Percentiles rank a stretch among this genome's conserved stretches.
Conservation (phyloP, 2,888 invertebrate species). For the Branchipolynoe longqiensis region DNA sequence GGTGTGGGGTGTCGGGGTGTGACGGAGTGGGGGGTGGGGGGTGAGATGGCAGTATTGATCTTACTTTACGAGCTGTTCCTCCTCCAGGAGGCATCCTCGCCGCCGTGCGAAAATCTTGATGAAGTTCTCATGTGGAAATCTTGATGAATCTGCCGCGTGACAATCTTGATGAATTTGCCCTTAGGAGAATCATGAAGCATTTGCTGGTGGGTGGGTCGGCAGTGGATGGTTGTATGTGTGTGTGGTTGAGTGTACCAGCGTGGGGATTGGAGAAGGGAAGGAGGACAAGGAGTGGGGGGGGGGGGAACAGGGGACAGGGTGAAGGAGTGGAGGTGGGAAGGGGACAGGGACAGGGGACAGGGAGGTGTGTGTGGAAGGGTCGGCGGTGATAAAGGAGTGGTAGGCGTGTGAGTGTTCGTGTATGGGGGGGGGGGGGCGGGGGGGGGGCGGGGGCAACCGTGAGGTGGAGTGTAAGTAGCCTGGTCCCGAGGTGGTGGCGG, state of each 20-base stretch:
- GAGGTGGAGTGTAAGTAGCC: not conserved
- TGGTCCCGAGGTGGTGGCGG: too few relatives aligned
- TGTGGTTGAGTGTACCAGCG: not conserved
- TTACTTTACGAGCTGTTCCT: slow-evolving; percentile 34
- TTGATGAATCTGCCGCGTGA: slow-evolving; percentile 10
- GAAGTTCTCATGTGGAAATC: slow-evolving; percentile 38
- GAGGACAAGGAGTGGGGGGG: not conserved
- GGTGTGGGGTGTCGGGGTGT: too few relatives aligned
- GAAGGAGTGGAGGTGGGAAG: not conserved
- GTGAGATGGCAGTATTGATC: too few relatives aligned
- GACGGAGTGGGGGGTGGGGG: too few relatives aligned
- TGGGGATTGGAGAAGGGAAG: not conserved
- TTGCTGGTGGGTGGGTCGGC: too few relatives aligned
- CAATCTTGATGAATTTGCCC: too few relatives aligned
- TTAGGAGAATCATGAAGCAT: too few relatives aligned
- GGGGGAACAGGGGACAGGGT: not conserved
- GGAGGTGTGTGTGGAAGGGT: not conserved
- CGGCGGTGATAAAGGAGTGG: too few relatives aligned
- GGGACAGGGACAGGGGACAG: not conserved
- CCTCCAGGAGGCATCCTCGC: too few relatives aligned
- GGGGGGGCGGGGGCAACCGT: not conserved
- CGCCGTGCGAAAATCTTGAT: slow-evolving; percentile 26
- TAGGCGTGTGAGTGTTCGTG: too few relatives aligned
- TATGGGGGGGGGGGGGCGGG: not conserved
- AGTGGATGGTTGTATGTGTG: too few relatives aligned